Conservation (phyloP, 2,888 invertebrate genomes). For the Nephrotoma guestfalica region DNA sequence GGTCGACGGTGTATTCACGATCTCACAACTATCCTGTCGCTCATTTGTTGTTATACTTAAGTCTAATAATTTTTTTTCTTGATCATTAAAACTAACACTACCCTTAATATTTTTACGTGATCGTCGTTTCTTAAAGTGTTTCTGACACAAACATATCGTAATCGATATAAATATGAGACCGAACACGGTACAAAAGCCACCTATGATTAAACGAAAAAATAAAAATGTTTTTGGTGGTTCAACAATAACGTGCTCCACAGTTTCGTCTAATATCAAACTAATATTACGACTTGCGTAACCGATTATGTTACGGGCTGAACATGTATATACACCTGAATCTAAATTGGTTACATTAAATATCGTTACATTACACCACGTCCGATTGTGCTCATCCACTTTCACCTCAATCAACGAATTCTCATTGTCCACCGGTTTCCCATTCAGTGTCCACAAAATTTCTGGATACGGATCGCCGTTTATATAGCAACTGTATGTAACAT, state of each 20-base stretch:
- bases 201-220: constrained; percentile 56
- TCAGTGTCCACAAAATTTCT: constrained; percentile 66
- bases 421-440: constrained; percentile 46
- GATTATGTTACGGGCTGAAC: constrained; percentile 33
- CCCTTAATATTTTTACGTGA: constrained; percentile 53
- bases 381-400: constrained; percentile 31
- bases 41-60: constrained; percentile 59
- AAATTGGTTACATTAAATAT: constrained; percentile 66
- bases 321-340: constrained; percentile 75
- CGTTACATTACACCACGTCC: constrained; percentile 64
- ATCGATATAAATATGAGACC: constrained; percentile 44
- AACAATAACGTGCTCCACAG: constrained; percentile 37
- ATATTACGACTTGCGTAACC: constrained; percentile 37
- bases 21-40: constrained; percentile 44
- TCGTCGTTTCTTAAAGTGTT: constrained; percentile 35
- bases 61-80: constrained; percentile 74
- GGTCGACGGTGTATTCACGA: constrained; percentile 44
- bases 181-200: constrained; percentile 50
- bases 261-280: constrained; percentile 49
- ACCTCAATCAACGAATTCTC: constrained; percentile 28
- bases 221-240: constrained; percentile 63
- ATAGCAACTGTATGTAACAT: constrained; percentile 67
- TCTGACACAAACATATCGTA: constrained; percentile 39
- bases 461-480: constrained; percentile 75
- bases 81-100: constrained; percentile 72